Evolutionary conservation across 2,113 vertebrate genomes (phyloP), one percentile per base, ranked within the genome.

Genomic region (Solea senegalensis): DNA sequence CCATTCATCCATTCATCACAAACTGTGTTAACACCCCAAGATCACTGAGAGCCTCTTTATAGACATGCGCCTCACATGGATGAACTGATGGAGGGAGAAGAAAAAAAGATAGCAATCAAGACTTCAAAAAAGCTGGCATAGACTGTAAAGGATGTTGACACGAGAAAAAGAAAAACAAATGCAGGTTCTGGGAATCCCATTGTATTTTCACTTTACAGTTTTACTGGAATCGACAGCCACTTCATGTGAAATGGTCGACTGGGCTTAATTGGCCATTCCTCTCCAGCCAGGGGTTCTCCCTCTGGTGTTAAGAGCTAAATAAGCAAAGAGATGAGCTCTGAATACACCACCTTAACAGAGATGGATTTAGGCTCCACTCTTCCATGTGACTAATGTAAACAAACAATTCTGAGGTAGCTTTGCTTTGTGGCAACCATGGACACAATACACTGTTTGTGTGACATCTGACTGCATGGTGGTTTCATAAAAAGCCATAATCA

Each of bases 191-290:
- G 65, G 68, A 82, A 81, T 83, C 66, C 75, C 45, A 67, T 66
- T 65, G 69, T 86, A 71, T 78, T 83, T 78, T 67, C 59, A 62
- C 74, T 58, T 78, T 60, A 44, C 72, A 50, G 71, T 76, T 77
- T 79, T 45, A 76, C 64, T 68, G 74, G 74, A 72, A 85, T 75
- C 67, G 57, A 89, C 89, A 73, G 76, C 65, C 54, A 70, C 82
- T 88, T 83, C 76, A 79, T 61, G 69, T 10, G 34, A 74, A 83
- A 92, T 60, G 73, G 85, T 66, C 50, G 72, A 76, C 81, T 75
- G 9, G 57, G 69, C 82, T 88, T 89, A 89, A 91, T 88, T 91
- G 82, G 71, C 72, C 69, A 62, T 77, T 82, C 60, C 74, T 68
- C 74, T 82, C 72, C 16, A 76, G 72, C 40, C 67, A 77, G 68